phyloP scores from a whole-genome alignment of 2,113 vertebrate species.

The Rhea pennata region DNA sequence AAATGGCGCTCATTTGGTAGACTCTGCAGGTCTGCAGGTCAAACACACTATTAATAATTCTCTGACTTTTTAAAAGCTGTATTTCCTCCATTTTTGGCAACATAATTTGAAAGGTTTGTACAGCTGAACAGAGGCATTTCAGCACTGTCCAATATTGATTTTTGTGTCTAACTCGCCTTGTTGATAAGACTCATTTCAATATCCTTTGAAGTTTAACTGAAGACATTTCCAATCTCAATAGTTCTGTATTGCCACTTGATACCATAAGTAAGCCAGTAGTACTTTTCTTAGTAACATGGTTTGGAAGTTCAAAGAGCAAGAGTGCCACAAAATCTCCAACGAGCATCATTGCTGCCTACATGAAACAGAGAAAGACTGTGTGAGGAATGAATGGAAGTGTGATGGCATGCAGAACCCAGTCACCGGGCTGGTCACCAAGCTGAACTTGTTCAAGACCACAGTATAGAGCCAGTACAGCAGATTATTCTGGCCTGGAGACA shows the following conservation, averaged over 20 bases:
- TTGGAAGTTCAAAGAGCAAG: neutral
- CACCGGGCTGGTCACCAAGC: neutral
- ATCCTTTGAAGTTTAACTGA: conserved; percentile 51
- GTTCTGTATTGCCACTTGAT: neutral
- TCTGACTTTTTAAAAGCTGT: conserved; percentile 59
- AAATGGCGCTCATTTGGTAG: conserved; percentile 45
- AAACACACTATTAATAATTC: conserved; percentile 68
- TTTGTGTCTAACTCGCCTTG: neutral
- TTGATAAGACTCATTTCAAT: conserved; percentile 50
- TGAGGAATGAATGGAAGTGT: neutral
- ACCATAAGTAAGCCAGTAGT: neutral
- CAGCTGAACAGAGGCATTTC: conserved; percentile 40
- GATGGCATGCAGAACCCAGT: neutral
- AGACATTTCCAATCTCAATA: conserved; percentile 23
- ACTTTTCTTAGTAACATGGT: neutral
- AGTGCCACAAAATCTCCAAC: neutral
- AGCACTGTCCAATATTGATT: conserved; percentile 52
- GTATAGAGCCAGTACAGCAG: neutral
- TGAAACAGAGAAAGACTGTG: neutral
- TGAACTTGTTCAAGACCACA: neutral
- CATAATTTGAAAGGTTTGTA: conserved; percentile 45
- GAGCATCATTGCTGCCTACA: neutral
- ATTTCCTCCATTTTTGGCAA: conserved; percentile 61
- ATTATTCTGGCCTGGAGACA: neutral
- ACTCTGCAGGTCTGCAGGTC: conserved; percentile 48